phyloP scores from a whole-genome alignment of 2,797 vertebrate genomes.

The Trematomus bernacchii region DNA sequence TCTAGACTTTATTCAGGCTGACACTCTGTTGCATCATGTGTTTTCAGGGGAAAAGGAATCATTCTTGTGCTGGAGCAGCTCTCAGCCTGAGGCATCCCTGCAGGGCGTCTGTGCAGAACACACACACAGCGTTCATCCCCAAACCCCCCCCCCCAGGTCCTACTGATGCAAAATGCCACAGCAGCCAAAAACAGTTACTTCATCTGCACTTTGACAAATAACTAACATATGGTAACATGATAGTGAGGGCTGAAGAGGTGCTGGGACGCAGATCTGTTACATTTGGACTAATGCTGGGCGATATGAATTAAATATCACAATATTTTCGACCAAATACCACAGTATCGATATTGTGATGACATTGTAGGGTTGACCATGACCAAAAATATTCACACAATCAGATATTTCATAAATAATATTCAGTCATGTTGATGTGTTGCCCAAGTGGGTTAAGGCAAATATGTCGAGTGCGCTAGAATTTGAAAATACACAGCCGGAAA shows the following conservation, averaged over 20 bases:
- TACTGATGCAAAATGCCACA: slow-evolving; percentile 23
- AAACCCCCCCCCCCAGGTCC: slow-evolving; percentile 34
- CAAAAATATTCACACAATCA: too few relatives aligned
- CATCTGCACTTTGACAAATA: slow-evolving; percentile 14
- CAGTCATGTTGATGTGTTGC: not conserved
- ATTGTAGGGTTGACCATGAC: too few relatives aligned
- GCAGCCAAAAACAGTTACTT: not conserved
- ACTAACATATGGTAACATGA: not conserved
- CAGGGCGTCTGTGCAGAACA: slow-evolving; percentile 43
- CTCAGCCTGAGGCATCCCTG: slow-evolving; percentile 52
- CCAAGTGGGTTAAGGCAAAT: too few relatives aligned
- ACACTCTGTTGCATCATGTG: slow-evolving; percentile 64
- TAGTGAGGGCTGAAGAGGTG: not conserved
- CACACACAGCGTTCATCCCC: slow-evolving; percentile 29
- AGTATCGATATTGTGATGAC: too few relatives aligned
- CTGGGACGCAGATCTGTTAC: not conserved
- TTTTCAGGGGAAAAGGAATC: slow-evolving; percentile 32
- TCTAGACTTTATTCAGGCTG: slow-evolving; percentile 41
- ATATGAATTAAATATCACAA: too few relatives aligned
- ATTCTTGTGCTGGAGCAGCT: slow-evolving; percentile 20
- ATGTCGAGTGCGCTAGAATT: too few relatives aligned
- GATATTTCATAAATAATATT: too few relatives aligned
- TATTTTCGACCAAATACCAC: too few relatives aligned
- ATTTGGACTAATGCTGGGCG: not conserved
- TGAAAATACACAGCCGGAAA: too few relatives aligned